Conservation (phyloP, 23 tunicate species). For the Trididemnum clinides region DNA sequence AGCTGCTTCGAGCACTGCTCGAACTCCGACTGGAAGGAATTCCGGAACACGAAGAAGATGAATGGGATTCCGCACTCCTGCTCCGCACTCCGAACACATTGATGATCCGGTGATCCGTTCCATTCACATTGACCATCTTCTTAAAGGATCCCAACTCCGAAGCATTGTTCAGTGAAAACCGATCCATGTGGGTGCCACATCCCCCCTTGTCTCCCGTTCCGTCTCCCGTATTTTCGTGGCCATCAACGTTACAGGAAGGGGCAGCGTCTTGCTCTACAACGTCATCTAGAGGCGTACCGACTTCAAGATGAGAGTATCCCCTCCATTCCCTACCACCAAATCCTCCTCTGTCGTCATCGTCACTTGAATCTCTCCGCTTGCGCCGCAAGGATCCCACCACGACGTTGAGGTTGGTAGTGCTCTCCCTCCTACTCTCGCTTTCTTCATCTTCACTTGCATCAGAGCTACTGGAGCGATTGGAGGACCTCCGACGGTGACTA, state of each 20-base stretch:
- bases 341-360: conserved; percentile 47
- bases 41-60: conserved; percentile 34
- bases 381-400: conserved; percentile 25
- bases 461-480: conserved; percentile 49
- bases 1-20: conserved; percentile 89
- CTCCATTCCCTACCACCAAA: conserved; percentile 12
- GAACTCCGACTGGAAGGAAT: conserved; percentile 38
- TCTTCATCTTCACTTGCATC: conserved; percentile 80
- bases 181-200: neutral
- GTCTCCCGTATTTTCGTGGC: neutral
- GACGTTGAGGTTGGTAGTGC: conserved; percentile 52
- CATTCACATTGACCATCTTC: conserved; percentile 21
- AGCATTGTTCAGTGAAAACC: conserved; percentile 32
- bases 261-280: conserved; percentile 1
- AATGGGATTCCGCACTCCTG: conserved; percentile 73
- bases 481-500: conserved; percentile 6
- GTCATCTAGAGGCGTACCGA: neutral
- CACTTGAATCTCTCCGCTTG: conserved; percentile 59
- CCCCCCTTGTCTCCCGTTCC: neutral
- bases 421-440: conserved; percentile 55
- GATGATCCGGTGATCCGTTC: conserved; percentile 26
- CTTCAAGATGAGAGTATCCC: neutral
- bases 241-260: neutral
- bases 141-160: neutral
- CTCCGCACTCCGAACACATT: conserved; percentile 58